Base-by-base conservation (phyloP, 2,888 invertebrate species). In the Lasioglossum calceatum region DNA sequence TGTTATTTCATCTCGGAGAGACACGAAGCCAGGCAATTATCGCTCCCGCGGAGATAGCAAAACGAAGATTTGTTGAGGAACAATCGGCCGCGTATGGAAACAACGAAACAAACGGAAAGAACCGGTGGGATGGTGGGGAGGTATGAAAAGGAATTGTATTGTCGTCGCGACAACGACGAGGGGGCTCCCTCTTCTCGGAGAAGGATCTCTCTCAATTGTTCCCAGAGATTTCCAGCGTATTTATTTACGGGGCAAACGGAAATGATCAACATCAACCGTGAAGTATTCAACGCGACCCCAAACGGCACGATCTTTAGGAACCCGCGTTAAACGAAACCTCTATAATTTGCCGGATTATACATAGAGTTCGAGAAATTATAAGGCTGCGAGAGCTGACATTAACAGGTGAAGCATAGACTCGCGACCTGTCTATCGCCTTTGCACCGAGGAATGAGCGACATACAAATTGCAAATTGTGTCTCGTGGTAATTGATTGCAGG, bases 11-110 rank as follows among this genome's bases (percentile, higher is more conserved):
- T 72, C 8, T 14, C 54, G 70, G 58, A 23, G 64, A 76, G 87
- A 67, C 77, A 67, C 88, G 82, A 86, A 88, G 86, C 84, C 88
- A 88, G 84, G 88, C 88, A 88, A 82, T 88, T 88, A 84, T 58
- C 74, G 77, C 50, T 81, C 44, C 73, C 67, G 36, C 50, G 47
- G 81, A 72, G 76, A 75, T 39, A 86, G 74, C 42, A 64, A 71
- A 64, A 42, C 75, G 54, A 23, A 70, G 42, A 75, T 80, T 61
- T 64, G 12, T 19, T 70, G 61, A 54, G 72, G 76, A 75, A 44
- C 50, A 70, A 74, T 80, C 74, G 50, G 4, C 61, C 61, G n/a
- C 58, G 74, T n/a, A 50, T 64, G 67, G 39, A 39, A 77, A n/a
- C 54, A 72, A 47, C 19, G 19, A n/a, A 36, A 44, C 32, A 39